A percentile compares a stretch with the other conserved stretches of the same genome.
Evolutionary conservation across 2,797 vertebrate genomes (phyloP).

Genomic region (Malacoraja senta): DNA sequence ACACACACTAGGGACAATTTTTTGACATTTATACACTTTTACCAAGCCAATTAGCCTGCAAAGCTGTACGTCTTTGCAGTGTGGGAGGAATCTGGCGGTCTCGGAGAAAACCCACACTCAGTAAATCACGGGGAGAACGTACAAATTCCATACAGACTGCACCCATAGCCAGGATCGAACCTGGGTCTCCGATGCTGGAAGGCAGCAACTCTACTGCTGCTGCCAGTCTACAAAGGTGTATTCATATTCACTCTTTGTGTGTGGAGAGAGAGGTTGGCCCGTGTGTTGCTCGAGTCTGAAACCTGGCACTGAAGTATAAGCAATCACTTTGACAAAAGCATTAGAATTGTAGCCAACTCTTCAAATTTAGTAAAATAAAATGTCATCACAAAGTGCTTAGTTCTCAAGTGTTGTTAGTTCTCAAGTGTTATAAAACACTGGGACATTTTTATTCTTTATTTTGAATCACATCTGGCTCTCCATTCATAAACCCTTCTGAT

Average conservation of each 20-base stretch:
- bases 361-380: background rate
- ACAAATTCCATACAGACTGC: too few relatives aligned
- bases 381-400: background rate
- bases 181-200: too few relatives aligned
- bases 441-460: background rate
- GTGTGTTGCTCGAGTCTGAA: background rate
- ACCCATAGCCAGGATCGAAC: too few relatives aligned
- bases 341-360: background rate
- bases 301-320: background rate
- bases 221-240: background rate
- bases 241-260: background rate
- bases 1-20: too few relatives aligned
- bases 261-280: background rate
- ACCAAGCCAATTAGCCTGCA: too few relatives aligned
- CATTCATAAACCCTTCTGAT: background rate
- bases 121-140: too few relatives aligned
- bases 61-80: too few relatives aligned
- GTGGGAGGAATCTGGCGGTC: too few relatives aligned
- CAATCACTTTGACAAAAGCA: too few relatives aligned
- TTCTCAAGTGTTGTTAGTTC: background rate
- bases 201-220: too few relatives aligned
- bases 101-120: too few relatives aligned
- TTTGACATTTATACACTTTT: too few relatives aligned
- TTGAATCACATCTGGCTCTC: background rate
- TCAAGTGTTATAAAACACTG: background rate